Conservation (phyloP, 2,113 vertebrate species). For the Typhlomys cinereus region DNA sequence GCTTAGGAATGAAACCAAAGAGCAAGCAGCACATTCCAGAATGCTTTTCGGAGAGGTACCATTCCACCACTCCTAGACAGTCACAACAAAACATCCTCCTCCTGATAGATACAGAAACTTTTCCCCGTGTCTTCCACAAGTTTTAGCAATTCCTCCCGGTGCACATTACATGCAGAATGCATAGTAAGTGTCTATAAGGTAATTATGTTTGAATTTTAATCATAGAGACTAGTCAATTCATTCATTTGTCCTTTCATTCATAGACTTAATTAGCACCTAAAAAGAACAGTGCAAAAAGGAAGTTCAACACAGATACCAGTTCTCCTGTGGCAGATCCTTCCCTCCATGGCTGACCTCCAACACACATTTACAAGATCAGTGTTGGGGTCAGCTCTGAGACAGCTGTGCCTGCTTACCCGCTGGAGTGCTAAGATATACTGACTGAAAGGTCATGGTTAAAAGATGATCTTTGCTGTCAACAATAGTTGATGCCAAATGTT, state of each 20-base stretch:
- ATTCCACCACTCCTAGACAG: neutral
- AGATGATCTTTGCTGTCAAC: neutral
- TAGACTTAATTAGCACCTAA: slow-evolving; percentile 9
- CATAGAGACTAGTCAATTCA: neutral
- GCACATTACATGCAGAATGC: neutral
- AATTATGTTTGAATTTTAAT: neutral
- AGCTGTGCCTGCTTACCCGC: neutral
- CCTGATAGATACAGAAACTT: neutral
- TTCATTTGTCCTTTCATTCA: slow-evolving; percentile 2
- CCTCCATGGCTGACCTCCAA: neutral
- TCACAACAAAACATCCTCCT: neutral
- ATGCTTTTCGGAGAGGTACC: neutral
- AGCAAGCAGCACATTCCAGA: neutral
- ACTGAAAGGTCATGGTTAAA: neutral
- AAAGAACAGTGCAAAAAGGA: neutral
- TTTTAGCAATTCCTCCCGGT: neutral
- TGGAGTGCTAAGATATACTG: neutral
- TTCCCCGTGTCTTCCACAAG: neutral
- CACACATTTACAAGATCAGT: neutral
- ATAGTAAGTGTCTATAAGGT: neutral
- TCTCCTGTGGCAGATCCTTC: neutral
- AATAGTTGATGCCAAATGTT: neutral
- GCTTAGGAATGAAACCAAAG: slow-evolving; percentile 11
- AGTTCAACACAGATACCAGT: neutral
- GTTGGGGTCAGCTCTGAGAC: neutral